A percentile compares a stretch with the other conserved stretches of the same genome.
Evolutionary conservation across 2,888 invertebrate genomes (phyloP).

Genomic region (Pristionchus arcanus): DNA sequence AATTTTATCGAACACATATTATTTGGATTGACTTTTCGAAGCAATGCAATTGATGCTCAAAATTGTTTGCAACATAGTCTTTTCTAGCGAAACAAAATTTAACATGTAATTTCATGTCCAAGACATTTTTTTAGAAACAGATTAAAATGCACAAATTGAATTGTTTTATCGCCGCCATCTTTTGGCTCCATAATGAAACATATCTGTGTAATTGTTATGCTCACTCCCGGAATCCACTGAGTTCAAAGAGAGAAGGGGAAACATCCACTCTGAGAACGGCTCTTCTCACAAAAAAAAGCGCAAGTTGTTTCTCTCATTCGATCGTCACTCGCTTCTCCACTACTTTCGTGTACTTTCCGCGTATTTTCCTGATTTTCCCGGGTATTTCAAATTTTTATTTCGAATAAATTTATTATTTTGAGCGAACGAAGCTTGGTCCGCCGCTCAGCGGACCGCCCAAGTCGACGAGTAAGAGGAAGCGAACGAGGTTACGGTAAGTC

Average conservation of each 20-base stretch:
- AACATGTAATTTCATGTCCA: no score
- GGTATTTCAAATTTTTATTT: background rate
- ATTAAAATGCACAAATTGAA: no score
- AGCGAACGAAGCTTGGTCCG: slow-evolving; percentile 43
- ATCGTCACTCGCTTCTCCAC: background rate
- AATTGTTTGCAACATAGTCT: no score
- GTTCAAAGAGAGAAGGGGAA: background rate
- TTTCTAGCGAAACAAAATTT: no score
- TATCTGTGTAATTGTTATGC: no score
- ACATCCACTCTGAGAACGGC: background rate
- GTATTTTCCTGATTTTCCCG: background rate
- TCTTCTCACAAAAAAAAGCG: background rate
- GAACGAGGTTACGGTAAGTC: slow-evolving; percentile 1
- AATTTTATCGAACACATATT: no score
- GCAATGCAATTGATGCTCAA: no score
- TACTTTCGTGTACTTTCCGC: background rate
- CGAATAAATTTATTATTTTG: background rate
- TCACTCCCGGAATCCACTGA: no score
- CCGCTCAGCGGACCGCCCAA: slow-evolving; percentile 2
- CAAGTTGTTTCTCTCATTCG: slow-evolving; percentile 2
- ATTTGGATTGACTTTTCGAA: no score
- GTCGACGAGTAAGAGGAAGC: background rate
- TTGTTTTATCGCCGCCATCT: no score
- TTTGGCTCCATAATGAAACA: no score
- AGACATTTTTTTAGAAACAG: no score